Evolutionary conservation across 2,113 vertebrate genomes (phyloP).

Genomic region (Limnothrissa miodon): DNA sequence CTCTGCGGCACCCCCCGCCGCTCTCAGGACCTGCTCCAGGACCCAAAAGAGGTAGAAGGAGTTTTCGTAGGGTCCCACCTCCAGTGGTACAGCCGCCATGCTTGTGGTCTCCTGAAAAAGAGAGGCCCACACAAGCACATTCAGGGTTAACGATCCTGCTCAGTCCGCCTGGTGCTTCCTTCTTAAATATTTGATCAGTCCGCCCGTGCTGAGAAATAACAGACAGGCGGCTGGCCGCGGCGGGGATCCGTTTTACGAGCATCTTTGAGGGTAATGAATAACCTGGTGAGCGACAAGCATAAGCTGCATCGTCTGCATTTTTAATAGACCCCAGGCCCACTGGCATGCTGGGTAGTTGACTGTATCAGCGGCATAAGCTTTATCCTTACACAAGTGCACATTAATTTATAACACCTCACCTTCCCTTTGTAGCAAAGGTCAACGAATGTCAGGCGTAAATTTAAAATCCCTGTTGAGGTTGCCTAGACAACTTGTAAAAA

Average conservation of each 20-base stretch:
- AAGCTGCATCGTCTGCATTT: constrained; percentile 3
- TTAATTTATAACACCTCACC: neutral
- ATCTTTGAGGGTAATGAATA: neutral
- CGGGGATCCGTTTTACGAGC: neutral
- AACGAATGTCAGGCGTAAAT: constrained; percentile 1
- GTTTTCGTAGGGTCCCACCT: constrained; percentile 79
- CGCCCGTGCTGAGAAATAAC: neutral
- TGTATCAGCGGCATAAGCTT: neutral
- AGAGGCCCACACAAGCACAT: neutral
- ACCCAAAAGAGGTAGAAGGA: constrained; percentile 74
- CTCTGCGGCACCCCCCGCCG: constrained; percentile 44
- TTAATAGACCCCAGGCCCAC: neutral
- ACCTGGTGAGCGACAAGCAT: neutral
- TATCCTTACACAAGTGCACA: neutral
- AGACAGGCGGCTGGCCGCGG: neutral
- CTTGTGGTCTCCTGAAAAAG: constrained; percentile 30
- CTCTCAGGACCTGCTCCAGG: constrained; percentile 77
- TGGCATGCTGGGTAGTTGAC: neutral
- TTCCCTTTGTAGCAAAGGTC: neutral
- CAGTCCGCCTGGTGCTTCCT: neutral
- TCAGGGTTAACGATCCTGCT: neutral
- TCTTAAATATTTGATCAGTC: constrained; percentile 1
- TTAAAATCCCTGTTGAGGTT: neutral
- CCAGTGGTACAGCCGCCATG: constrained; percentile 52
- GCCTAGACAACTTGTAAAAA: neutral